phyloP scores from a whole-genome alignment of 2,888 invertebrate species.

The Cryptus armator region DNA sequence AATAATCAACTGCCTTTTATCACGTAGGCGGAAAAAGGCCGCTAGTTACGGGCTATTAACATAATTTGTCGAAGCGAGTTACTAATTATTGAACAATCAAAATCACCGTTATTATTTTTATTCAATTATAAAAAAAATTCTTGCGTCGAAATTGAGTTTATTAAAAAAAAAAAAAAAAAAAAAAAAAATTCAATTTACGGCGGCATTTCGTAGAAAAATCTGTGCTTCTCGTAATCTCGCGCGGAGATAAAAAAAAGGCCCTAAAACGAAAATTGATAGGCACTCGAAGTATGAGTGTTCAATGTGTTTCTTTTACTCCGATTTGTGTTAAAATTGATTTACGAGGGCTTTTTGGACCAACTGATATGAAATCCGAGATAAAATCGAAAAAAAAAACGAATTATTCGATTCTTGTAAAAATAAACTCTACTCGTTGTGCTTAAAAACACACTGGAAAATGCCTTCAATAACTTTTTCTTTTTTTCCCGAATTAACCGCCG shows the following conservation, averaged over 20 bases:
- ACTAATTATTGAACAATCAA: not conserved
- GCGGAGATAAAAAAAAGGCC: not conserved
- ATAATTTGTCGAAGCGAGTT: constrained; percentile 6
- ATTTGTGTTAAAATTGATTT: constrained; percentile 15
- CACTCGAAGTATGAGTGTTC: not conserved
- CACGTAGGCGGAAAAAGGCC: not conserved
- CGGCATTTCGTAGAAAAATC: not conserved
- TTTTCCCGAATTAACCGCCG: too few relatives aligned
- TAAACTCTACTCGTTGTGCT: too few relatives aligned
- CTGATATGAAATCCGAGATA: not conserved
- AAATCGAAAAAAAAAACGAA: not conserved
- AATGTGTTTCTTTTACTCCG: not conserved
- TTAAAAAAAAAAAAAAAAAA: too few relatives aligned
- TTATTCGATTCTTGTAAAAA: not conserved
- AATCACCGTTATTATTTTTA: not conserved
- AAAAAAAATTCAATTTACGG: not conserved
- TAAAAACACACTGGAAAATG: too few relatives aligned
- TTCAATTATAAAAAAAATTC: not conserved
- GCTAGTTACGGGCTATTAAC: not conserved
- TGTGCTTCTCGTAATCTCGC: not conserved
- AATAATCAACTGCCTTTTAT: constrained; percentile 5
- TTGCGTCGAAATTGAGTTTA: not conserved
- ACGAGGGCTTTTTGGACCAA: not conserved
- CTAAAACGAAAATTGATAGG: not conserved
- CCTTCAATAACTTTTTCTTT: too few relatives aligned